phyloP scores from a whole-genome alignment of 2,113 vertebrate genomes.

The Ariopsis seemanni region DNA sequence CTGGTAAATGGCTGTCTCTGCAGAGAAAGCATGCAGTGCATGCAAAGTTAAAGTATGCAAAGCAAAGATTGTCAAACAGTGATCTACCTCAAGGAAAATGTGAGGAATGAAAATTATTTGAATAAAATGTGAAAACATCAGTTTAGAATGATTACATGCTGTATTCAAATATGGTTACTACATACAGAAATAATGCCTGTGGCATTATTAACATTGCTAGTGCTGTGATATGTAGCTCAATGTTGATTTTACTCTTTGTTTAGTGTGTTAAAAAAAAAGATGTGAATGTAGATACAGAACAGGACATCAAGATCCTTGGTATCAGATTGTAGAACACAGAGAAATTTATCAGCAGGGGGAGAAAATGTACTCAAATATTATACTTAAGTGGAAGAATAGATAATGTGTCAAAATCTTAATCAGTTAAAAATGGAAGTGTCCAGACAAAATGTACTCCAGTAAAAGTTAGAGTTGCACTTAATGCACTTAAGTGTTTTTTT shows the following conservation, averaged over 20 bases:
- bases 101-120: constrained; percentile 4
- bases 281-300: not conserved
- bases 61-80: not conserved
- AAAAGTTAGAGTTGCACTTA: no score
- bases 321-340: not conserved
- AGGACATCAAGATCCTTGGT: not conserved
- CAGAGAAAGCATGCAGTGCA: not conserved
- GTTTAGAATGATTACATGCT: not conserved
- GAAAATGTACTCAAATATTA: not conserved
- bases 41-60: not conserved
- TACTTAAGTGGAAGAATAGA: not conserved
- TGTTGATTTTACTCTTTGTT: not conserved
- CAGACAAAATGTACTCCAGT: not conserved
- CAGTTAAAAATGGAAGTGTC: not conserved
- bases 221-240: not conserved
- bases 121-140: not conserved
- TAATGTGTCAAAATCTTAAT: not conserved
- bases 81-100: constrained; percentile 1
- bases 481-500: no score
- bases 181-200: not conserved
- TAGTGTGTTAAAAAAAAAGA: not conserved
- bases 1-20: not conserved
- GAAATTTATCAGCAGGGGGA: not conserved
- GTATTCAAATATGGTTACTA: not conserved
- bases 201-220: not conserved